Conservation (phyloP, 1,140 invertebrate species). For the Chrysopa pallens region DNA sequence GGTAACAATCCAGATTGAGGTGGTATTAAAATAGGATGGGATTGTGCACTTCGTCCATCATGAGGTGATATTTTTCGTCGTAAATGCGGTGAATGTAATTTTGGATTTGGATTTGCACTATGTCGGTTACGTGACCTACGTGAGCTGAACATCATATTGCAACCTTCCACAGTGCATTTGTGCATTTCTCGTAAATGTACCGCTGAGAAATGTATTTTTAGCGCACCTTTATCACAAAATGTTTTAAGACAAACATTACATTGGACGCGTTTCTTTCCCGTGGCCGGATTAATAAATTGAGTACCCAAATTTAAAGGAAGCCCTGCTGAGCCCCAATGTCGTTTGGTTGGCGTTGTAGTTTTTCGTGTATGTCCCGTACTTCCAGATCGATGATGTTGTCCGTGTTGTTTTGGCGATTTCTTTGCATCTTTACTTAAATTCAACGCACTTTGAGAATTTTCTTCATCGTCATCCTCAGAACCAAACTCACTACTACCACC, state of each 20-base stretch:
- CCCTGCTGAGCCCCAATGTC: conserved; percentile 68
- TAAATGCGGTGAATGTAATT: conserved; percentile 88
- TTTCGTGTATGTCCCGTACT: conserved; percentile 44
- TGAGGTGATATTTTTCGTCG: conserved; percentile 83
- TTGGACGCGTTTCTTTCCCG: conserved; percentile 91
- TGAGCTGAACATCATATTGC: conserved; percentile 99
- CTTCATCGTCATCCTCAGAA: conserved; percentile 42
- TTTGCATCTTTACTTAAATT: conserved; percentile 40
- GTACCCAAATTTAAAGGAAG: conserved; percentile 74
- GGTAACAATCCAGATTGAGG: conserved; percentile 44
- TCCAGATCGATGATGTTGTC: conserved; percentile 14
- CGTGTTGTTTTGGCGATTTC: conserved; percentile 20
- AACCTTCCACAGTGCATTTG: conserved; percentile 95
- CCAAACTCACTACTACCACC: conserved; percentile 29
- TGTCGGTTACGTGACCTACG: conserved; percentile 88
- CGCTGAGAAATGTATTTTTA: conserved; percentile 99
- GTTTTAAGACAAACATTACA: conserved; percentile 97
- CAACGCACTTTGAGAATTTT: conserved; percentile 42
- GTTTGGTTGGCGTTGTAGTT: conserved; percentile 71
- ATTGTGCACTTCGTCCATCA: conserved; percentile 72
- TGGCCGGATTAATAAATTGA: conserved; percentile 78
- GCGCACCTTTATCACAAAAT: conserved; percentile 98
- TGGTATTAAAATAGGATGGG: conserved; percentile 59
- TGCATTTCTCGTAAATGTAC: conserved; percentile 99
- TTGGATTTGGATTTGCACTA: conserved; percentile 96